phyloP scores from a whole-genome alignment of 1,140 invertebrate genomes.

The Hyles euphorbiae region DNA sequence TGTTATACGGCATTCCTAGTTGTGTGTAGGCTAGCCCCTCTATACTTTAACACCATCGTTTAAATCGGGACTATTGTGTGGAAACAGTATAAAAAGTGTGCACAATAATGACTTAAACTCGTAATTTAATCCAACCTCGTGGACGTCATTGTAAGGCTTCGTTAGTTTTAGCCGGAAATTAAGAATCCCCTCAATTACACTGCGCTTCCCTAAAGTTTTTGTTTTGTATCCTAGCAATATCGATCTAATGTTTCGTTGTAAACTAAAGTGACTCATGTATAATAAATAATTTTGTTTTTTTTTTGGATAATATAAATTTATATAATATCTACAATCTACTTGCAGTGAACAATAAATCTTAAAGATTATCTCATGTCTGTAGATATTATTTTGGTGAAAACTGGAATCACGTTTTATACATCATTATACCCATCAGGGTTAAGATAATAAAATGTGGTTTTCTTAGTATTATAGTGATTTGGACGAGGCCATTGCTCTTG shows the following conservation, averaged over 20 bases:
- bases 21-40: slow-evolving; percentile 18
- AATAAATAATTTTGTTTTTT: no score
- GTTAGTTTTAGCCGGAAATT: slow-evolving; percentile 54
- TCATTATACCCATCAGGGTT: neutral
- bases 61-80: neutral
- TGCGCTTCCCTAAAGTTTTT: slow-evolving; percentile 38
- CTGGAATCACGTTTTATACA: neutral
- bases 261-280: no score
- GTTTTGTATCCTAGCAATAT: slow-evolving; percentile 60
- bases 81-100: neutral
- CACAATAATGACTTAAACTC: no score
- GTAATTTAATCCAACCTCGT: no score
- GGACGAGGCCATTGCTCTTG: slow-evolving; percentile 52
- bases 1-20: slow-evolving; percentile 65
- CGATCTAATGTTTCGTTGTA: slow-evolving; percentile 25
- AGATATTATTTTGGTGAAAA: neutral
- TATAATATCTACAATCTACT: no score
- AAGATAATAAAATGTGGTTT: neutral
- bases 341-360: neutral
- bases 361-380: neutral
- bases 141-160: slow-evolving; percentile 34
- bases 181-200: slow-evolving; percentile 43
- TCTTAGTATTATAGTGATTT: slow-evolving; percentile 21
- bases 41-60: slow-evolving; percentile 5
- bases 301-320: no score